Evolutionary conservation across 2,797 vertebrate species (phyloP).

Genomic region (Heliangelus exortis): DNA sequence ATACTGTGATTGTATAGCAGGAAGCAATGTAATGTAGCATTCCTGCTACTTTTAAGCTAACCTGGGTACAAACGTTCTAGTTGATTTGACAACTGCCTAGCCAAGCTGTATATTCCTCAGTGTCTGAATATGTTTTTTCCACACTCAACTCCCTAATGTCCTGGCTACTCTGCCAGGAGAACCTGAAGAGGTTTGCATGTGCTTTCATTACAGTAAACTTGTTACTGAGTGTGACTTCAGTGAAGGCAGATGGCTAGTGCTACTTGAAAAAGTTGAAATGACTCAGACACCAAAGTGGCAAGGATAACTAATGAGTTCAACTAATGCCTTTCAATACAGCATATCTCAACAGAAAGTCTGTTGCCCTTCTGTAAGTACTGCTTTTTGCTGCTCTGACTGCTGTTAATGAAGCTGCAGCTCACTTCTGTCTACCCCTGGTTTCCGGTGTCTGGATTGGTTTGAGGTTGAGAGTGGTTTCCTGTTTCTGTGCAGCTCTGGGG

Average conservation of each 20-base stretch:
- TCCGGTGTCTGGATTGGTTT: slow-evolving; percentile 82
- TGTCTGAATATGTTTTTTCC: not conserved
- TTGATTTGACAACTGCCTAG: not conserved
- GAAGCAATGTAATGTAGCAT: not conserved
- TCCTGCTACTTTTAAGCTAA: not conserved
- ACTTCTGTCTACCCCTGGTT: slow-evolving; percentile 78
- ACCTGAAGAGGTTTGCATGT: not conserved
- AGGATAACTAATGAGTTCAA: not conserved
- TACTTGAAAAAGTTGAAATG: not conserved
- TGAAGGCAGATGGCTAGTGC: not conserved
- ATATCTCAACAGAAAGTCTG: not conserved
- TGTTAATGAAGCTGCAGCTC: slow-evolving; percentile 63
- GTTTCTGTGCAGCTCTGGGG: slow-evolving; percentile 75
- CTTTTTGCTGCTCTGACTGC: slow-evolving; percentile 61
- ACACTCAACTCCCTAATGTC: not conserved
- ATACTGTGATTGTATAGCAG: not conserved
- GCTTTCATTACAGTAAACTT: not conserved
- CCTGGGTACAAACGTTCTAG: not conserved
- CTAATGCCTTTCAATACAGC: not conserved
- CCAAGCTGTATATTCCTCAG: not conserved
- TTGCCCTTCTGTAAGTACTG: slow-evolving; percentile 25
- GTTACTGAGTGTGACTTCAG: not conserved
- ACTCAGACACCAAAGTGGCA: not conserved
- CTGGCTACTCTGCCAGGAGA: not conserved
- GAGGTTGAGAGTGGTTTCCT: slow-evolving; percentile 81